These are phyloP conservation scores for Drosophila asahinai DNA, from an alignment of 1,140 invertebrate species.

Conservation along the genomic window DNA sequence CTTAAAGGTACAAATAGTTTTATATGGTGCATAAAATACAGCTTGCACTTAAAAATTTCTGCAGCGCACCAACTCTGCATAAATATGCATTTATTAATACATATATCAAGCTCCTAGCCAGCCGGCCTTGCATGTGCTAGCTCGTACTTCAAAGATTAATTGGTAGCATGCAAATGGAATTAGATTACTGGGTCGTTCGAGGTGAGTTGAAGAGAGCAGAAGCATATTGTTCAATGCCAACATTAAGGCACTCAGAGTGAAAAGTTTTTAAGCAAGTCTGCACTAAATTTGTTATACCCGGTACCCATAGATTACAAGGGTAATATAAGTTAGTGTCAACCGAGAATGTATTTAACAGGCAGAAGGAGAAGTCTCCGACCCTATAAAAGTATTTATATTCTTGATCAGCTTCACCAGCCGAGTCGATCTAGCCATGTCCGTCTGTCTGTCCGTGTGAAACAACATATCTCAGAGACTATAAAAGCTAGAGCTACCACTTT, in stretches of 20 bases:
- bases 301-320: no score
- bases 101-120: slow-evolving; percentile 29
- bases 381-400: no score
- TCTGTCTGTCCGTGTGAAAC: no score
- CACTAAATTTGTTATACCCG: no score
- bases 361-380: no score
- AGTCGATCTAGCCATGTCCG: no score
- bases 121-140: slow-evolving; percentile 16
- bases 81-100: slow-evolving; percentile 54
- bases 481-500: no score
- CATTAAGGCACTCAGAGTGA: slow-evolving; percentile 1
- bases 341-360: no score
- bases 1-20: background rate
- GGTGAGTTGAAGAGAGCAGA: slow-evolving; percentile 1
- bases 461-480: no score
- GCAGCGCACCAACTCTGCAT: slow-evolving; percentile 58
- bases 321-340: no score
- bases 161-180: slow-evolving; percentile 59
- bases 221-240: slow-evolving; percentile 6
- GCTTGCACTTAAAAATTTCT: slow-evolving; percentile 59
- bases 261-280: slow-evolving; percentile 3
- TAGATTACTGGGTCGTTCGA: slow-evolving; percentile 45
- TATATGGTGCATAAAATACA: slow-evolving; percentile 16
- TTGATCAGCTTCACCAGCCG: no score
- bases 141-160: slow-evolving; percentile 68